A percentile compares a stretch with the other conserved stretches of the same genome.
Conservation (phyloP, 1,140 invertebrate species). For the Leptopilina clavipes region DNA sequence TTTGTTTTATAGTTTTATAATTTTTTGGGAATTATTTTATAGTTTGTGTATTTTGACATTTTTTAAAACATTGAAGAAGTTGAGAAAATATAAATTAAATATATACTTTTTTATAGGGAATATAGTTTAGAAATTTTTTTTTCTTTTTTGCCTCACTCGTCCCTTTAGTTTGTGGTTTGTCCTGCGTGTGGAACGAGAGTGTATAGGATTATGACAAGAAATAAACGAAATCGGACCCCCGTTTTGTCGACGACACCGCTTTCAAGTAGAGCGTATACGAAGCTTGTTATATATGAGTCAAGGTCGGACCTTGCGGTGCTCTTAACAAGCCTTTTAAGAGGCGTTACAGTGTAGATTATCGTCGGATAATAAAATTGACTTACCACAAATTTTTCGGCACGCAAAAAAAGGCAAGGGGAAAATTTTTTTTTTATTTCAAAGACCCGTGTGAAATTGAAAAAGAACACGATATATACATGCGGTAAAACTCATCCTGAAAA, state of each 20-base stretch:
- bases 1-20: too few species aligned
- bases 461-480: too few species aligned
- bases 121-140: not conserved
- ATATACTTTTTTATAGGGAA: not conserved
- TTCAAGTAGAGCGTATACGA: constrained; percentile 60
- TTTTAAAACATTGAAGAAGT: not conserved
- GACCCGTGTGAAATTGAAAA: too few species aligned
- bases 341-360: constrained; percentile 13
- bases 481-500: too few species aligned
- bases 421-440: not conserved
- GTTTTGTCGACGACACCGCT: constrained; percentile 56
- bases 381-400: not conserved
- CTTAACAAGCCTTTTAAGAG: constrained; percentile 46
- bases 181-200: not conserved
- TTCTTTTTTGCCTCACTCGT: not conserved
- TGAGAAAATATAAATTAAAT: not conserved
- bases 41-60: not conserved
- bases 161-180: constrained; percentile 11
- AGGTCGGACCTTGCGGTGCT: constrained; percentile 56
- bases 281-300: constrained; percentile 55
- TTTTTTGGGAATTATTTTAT: too few species aligned
- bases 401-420: not conserved
- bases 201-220: constrained; percentile 40
- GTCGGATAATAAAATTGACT: not conserved
- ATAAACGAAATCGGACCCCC: constrained; percentile 49